phyloP scores from a whole-genome alignment of 2,797 vertebrate species.

The Falco cherrug region DNA sequence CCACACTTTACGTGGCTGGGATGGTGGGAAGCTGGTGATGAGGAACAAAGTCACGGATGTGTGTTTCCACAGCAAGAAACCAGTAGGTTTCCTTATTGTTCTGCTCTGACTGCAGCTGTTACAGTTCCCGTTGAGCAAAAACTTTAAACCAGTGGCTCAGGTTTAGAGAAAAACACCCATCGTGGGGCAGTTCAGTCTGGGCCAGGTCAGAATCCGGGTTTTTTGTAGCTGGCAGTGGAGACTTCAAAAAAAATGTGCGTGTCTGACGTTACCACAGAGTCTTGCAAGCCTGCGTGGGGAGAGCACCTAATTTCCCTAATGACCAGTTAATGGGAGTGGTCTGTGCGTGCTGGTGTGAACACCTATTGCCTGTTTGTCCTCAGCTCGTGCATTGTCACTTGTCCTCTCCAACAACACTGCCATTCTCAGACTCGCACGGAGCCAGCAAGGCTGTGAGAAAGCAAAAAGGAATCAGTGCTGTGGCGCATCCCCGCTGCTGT shows the following conservation, averaged over 20 bases:
- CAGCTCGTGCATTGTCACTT: accelerated
- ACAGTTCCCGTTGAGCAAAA: neutral
- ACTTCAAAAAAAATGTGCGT: accelerated
- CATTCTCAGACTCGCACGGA: neutral
- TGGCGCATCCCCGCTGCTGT: neutral
- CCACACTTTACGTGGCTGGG: neutral
- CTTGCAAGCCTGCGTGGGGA: neutral
- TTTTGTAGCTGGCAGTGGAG: neutral
- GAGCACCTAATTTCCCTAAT: neutral
- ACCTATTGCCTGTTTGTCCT: accelerated
- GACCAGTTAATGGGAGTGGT: neutral
- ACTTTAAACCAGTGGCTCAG: neutral
- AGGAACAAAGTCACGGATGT: neutral
- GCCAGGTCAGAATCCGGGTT: neutral
- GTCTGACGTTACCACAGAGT: neutral
- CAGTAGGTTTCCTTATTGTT: neutral
- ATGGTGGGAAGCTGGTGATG: neutral
- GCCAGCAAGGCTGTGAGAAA: neutral
- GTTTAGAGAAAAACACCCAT: neutral
- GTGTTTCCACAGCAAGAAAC: neutral
- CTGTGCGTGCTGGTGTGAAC: neutral
- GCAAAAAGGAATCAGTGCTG: neutral
- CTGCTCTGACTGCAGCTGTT: neutral
- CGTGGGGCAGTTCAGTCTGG: neutral
- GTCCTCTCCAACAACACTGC: neutral